phyloP scores from a whole-genome alignment of 2,113 vertebrate species.

The Pogona vitticeps region DNA sequence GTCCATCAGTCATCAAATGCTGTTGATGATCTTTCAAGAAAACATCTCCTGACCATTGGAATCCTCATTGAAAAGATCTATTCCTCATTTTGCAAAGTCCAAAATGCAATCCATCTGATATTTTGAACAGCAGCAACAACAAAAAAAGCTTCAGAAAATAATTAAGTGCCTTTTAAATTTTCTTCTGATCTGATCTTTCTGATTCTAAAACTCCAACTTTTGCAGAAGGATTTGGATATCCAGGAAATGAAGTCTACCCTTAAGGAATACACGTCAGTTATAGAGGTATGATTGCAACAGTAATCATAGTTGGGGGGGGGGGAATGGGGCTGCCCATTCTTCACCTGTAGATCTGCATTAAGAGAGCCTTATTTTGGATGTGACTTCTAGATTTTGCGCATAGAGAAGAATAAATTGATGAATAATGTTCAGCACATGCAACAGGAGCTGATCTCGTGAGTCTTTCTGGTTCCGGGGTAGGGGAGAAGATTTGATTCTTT shows the following conservation, averaged over 20 bases:
- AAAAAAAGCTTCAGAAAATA: not conserved
- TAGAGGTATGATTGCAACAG: slow-evolving; percentile 76
- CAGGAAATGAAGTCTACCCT: slow-evolving; percentile 83
- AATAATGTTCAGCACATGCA: slow-evolving; percentile 83
- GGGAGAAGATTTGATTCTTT: not conserved
- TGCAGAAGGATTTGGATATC: slow-evolving; percentile 83
- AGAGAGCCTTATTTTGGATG: not conserved
- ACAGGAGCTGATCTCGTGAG: slow-evolving; percentile 84
- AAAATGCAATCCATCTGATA: no score
- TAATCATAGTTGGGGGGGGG: not conserved
- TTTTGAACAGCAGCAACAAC: no score
- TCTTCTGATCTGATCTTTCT: no score
- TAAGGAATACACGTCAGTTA: slow-evolving; percentile 81
- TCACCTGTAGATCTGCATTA: not conserved
- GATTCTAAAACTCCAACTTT: not conserved
- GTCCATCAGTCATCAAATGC: no score
- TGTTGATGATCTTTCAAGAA: no score
- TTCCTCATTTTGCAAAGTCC: no score
- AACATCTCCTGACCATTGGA: no score
- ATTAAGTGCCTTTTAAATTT: no score
- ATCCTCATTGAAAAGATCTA: no score
- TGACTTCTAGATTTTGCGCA: slow-evolving; percentile 68
- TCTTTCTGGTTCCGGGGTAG: not conserved
- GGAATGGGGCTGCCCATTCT: not conserved
- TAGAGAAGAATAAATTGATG: slow-evolving; percentile 85